Conservation (phyloP, 2,888 invertebrate genomes). For the Tortrix viridana region DNA sequence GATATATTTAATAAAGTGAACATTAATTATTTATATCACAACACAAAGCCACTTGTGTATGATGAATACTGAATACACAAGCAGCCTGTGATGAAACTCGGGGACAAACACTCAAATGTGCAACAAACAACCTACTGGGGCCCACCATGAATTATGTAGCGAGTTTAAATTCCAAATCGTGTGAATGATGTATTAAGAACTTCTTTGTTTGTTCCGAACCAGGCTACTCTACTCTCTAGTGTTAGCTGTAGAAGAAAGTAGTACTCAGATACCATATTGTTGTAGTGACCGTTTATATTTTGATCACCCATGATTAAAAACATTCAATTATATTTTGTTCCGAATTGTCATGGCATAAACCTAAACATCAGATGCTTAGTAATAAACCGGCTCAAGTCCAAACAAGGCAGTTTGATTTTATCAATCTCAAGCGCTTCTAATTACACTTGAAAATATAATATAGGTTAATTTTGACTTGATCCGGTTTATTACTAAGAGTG, state of each 20-base stretch:
- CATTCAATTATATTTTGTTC: too few relatives aligned
- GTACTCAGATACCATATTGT: not conserved
- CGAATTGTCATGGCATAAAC: too few relatives aligned
- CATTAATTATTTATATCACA: conserved; percentile 37
- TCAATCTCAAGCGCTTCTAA: too few relatives aligned
- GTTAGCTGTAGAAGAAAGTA: not conserved
- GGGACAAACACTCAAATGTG: conserved; percentile 59
- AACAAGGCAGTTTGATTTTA: too few relatives aligned
- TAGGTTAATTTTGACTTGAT: too few relatives aligned
- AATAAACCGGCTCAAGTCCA: too few relatives aligned
- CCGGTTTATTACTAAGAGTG: too few relatives aligned
- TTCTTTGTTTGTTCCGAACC: conserved; percentile 46
- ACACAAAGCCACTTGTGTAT: conserved; percentile 28
- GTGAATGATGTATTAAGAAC: conserved; percentile 58
- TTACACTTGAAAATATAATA: too few relatives aligned
- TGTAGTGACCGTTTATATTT: too few relatives aligned
- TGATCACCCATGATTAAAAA: too few relatives aligned
- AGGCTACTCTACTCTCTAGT: conserved; percentile 5
- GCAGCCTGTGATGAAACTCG: conserved; percentile 52
- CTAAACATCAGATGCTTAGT: too few relatives aligned
- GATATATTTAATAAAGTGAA: conserved; percentile 12
- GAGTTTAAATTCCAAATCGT: conserved; percentile 64
- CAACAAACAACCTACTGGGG: conserved; percentile 48
- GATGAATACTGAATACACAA: conserved; percentile 54
- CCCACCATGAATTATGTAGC: conserved; percentile 61